Evolutionary conservation across 1,140 invertebrate genomes (phyloP), one percentile per base, ranked within the genome.

Genomic region (Drosophila lini): DNA sequence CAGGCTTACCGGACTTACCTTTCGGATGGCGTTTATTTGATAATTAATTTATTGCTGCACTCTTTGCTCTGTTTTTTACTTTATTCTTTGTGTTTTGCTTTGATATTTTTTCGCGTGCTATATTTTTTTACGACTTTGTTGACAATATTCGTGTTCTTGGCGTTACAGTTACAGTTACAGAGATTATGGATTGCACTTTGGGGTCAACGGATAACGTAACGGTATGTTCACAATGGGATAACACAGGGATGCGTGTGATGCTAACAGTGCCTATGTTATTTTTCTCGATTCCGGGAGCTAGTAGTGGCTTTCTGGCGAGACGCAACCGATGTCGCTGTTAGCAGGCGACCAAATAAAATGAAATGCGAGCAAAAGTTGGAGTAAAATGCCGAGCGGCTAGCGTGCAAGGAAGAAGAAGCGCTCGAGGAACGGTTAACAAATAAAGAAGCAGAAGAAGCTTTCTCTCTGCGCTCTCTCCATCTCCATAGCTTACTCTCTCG

Each of bases 291-390:
- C 56, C 62, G 56, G 28, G 16, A 42, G 38, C 61, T 40, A n/a
- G 32, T 40, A n/a, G 32, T 16, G 40, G 19, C 19, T 44, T 22
- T 15, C 42, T n/a, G 42, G 44, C 34, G 55, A 64, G 42, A 50
- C 56, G 61, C 64, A 79, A 65, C 83, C 73, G 80, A 60, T 74
- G 77, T 55, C 68, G 76, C 65, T 76, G 80, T 77, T 55, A 69
- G 53, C 68, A 74, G 68, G 80, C 79, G 77, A 61, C 59, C 71
- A 68, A 88, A 83, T 86, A 74, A 88, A 82, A 74, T 61, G 58
- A 62, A 70, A 55, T 48, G 74, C 63, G 73, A 55, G 42, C 61
- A 64, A 40, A 53, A 41, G 69, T 63, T 62, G 56, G 60, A 75
- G 69, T 53, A 77, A 42, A 58, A 59, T 45, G 68, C 40, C 41